These are phyloP conservation scores for Notiomystis cincta DNA, from an alignment of 2,113 vertebrate genomes.

Conservation along the genomic window DNA sequence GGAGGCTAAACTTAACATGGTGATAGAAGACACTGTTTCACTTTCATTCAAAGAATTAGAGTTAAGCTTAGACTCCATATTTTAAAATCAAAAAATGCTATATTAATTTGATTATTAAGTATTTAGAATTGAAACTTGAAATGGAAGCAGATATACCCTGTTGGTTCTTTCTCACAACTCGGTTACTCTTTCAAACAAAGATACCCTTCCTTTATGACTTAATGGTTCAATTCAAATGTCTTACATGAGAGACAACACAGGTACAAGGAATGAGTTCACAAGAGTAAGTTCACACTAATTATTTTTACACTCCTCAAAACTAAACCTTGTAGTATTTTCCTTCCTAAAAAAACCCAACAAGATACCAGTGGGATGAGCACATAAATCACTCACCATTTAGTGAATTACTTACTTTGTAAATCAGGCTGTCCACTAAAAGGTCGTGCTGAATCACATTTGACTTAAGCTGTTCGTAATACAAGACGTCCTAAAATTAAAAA, in stretches of 20 bases:
- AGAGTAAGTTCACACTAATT: background rate
- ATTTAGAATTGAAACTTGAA: background rate
- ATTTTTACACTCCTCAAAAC: background rate
- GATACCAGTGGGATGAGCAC: background rate
- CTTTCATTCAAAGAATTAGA: background rate
- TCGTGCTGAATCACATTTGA: slow-evolving; percentile 92
- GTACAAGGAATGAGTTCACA: background rate
- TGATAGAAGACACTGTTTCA: background rate
- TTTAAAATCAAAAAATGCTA: background rate
- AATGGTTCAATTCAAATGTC: background rate
- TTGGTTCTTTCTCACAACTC: background rate
- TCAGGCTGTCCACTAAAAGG: slow-evolving; percentile 94
- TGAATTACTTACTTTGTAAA: slow-evolving; percentile 89
- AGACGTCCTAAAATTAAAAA: slow-evolving; percentile 81
- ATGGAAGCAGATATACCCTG: background rate
- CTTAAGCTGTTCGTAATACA: slow-evolving; percentile 94
- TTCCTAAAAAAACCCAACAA: background rate
- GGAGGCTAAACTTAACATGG: background rate
- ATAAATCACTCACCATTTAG: background rate
- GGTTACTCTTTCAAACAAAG: background rate
- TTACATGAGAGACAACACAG: background rate
- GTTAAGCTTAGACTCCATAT: background rate
- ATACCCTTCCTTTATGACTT: background rate
- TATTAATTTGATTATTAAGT: background rate
- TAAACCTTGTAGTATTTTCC: background rate